Evolutionary conservation across 2,797 vertebrate species (phyloP).

Genomic region (Acanthurus leucopareius): DNA sequence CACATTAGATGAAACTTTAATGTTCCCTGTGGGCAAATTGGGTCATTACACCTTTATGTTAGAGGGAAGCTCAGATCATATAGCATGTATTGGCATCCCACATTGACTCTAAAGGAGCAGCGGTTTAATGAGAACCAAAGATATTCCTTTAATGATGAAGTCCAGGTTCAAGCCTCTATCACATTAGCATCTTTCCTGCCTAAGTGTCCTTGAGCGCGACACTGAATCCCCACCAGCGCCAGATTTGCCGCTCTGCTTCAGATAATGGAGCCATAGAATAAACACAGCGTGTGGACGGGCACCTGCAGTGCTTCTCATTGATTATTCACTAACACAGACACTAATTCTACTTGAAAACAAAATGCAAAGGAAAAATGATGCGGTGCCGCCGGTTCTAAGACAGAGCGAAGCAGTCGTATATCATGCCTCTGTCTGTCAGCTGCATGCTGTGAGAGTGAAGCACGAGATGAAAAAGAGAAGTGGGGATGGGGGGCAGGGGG

Average conservation of each 20-base stretch:
- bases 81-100: conserved; percentile 39
- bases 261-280: conserved; percentile 35
- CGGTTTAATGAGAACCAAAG: conserved; percentile 27
- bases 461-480: conserved; percentile 63
- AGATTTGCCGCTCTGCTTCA: conserved; percentile 7
- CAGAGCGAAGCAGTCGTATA: conserved; percentile 43
- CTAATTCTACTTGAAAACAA: conserved; percentile 66
- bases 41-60: conserved; percentile 67
- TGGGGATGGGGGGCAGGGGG: conserved; percentile 18
- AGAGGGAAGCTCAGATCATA: conserved; percentile 37
- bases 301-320: conserved; percentile 63
- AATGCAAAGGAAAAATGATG: conserved; percentile 53
- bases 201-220: conserved; percentile 53
- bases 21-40: conserved; percentile 67
- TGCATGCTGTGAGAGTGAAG: conserved; percentile 59
- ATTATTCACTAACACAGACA: conserved; percentile 54
- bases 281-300: conserved; percentile 45
- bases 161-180: conserved; percentile 35
- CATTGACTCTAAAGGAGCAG: conserved; percentile 33
- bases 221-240: background rate
- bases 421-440: conserved; percentile 60
- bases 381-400: conserved; percentile 42
- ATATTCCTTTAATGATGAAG: conserved; percentile 7
- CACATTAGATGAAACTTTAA: conserved; percentile 73
- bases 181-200: conserved; percentile 29